These are phyloP conservation scores for Idaea biselata DNA, from an alignment of 2,888 invertebrate genomes.

Conservation along the genomic window DNA sequence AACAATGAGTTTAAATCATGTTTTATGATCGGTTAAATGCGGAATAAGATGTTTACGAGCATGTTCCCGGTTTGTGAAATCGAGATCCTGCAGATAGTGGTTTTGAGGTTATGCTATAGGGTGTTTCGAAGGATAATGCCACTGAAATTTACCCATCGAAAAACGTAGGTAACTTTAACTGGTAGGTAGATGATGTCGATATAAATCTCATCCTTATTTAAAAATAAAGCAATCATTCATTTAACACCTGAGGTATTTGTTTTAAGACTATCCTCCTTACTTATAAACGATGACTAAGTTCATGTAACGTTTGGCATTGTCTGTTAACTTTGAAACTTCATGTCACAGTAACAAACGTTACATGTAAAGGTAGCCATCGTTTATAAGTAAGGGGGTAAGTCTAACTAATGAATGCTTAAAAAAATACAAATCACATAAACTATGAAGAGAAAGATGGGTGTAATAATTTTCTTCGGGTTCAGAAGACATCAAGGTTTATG, in stretches of 20 bases:
- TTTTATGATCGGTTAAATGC: conserved; percentile 56
- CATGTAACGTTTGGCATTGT: no score
- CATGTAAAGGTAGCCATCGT: no score
- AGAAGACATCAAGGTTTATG: no score
- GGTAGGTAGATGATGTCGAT: not conserved
- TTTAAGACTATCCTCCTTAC: conserved; percentile 9
- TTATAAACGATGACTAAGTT: no score
- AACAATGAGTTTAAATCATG: conserved; percentile 52
- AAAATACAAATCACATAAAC: no score
- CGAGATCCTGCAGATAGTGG: conserved; percentile 8
- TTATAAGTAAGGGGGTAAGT: no score
- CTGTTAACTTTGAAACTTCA: no score
- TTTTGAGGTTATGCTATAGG: not conserved
- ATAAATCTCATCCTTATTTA: not conserved
- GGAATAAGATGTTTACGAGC: conserved; percentile 60
- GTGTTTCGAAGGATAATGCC: not conserved
- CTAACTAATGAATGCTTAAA: no score
- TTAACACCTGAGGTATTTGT: conserved; percentile 9
- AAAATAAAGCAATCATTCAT: not conserved
- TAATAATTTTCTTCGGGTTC: no score
- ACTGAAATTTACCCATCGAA: not conserved
- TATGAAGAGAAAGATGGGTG: no score
- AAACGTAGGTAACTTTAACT: not conserved
- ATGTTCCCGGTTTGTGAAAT: conserved; percentile 42
- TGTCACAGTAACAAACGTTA: no score